Evolutionary conservation across 2,113 vertebrate genomes (phyloP).

Genomic region (Leptocoma aspasia): DNA sequence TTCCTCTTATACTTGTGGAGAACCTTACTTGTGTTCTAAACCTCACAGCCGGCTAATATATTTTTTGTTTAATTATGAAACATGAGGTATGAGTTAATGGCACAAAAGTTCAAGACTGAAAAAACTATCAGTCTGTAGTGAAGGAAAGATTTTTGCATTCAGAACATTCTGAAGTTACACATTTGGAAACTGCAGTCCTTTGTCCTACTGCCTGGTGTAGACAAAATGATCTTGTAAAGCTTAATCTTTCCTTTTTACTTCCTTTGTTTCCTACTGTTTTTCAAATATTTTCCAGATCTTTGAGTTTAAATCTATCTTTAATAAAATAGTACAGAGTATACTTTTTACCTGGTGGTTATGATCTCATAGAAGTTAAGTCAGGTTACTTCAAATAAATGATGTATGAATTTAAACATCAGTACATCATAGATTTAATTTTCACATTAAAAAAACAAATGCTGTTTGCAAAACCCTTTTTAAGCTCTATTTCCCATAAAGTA

Average conservation of each 20-base stretch:
- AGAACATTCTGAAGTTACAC: not conserved
- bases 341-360: not conserved
- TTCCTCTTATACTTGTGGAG: not conserved
- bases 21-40: not conserved
- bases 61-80: not conserved
- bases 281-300: not conserved
- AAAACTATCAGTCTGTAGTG: not conserved
- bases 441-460: not conserved
- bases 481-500: not conserved
- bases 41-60: rapidly evolving
- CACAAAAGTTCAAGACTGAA: not conserved
- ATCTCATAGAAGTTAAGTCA: not conserved
- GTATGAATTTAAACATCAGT: not conserved
- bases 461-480: not conserved
- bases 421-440: not conserved
- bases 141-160: not conserved
- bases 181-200: not conserved
- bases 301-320: not conserved
- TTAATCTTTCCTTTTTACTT: not conserved
- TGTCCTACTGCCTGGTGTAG: rapidly evolving
- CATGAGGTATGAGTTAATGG: not conserved
- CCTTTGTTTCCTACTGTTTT: not conserved
- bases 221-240: not conserved
- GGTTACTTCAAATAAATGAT: not conserved
- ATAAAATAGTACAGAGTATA: not conserved